Evolutionary conservation across 2,888 invertebrate species (phyloP), one percentile per base, ranked within the genome.

Genomic region (Drosophila antonietae): DNA sequence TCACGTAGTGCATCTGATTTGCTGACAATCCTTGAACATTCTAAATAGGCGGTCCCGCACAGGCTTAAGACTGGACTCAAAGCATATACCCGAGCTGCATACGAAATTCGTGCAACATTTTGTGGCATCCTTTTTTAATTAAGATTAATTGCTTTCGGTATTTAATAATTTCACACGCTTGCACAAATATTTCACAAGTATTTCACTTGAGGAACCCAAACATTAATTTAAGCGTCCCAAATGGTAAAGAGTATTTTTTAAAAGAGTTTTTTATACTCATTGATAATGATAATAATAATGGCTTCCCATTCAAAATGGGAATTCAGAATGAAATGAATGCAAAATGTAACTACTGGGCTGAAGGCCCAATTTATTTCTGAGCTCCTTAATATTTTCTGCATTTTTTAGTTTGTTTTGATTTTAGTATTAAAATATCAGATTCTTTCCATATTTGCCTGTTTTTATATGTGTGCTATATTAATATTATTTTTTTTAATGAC

Each of bases 1-100:
- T 88, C 91, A 91, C 91, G 91, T 91, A 80, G 81, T 90, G 83
- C 84, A 90, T 88, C 91, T 90, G 89, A 85, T 90, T 90, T 90
- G 88, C 78, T 81, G 84, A 80, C 83, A 90, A 81, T 86, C 81
- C 84, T 74, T 67, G 78, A 69, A 85, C 78, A 81, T 80, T 83
- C 74, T 79, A 80, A 77, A 73, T 71, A 83, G 79, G 53, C 63
- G 67, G 51, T 35, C 65, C 68, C 41, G 58, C 52, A 75, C 60
- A 75, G 78, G 76, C 75, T 83, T 76, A 79, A 62, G 72, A 57
- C 56, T 52, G 67, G 58, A 65, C 73, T 63, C 57, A 61, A 57
- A 69, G 62, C 70, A 65, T 28, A 60, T 61, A 79, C 80, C 58
- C 80, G 80, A 52, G 47, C 55, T 56, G 82, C 82, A 84, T 84